Conservation (phyloP, 2,797 vertebrate genomes). For the Enoplosus armatus region DNA sequence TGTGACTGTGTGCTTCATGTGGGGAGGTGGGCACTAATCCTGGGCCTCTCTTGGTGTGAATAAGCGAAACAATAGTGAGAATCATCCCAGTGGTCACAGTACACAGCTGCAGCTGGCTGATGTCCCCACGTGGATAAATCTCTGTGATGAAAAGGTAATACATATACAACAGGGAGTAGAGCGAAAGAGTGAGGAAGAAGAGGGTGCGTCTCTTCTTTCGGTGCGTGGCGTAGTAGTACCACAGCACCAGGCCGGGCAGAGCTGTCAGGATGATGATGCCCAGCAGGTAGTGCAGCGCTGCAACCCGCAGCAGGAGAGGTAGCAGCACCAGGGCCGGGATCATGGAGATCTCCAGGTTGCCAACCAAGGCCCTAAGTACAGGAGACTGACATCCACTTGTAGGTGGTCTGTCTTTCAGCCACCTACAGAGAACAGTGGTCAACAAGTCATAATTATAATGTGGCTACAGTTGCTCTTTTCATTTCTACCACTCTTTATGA, state of each 20-base stretch:
- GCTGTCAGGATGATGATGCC: conserved; percentile 85
- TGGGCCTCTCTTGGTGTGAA: conserved; percentile 90
- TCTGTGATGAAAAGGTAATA: conserved; percentile 93
- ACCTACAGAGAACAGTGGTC: conserved; percentile 77
- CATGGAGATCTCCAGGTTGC: conserved; percentile 89
- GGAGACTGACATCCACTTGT: conserved; percentile 81
- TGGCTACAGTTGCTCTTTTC: not conserved
- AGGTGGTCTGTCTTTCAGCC: conserved; percentile 86
- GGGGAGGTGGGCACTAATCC: conserved; percentile 84
- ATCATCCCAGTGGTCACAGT: conserved; percentile 86
- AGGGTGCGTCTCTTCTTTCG: conserved; percentile 89
- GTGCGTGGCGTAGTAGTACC: conserved; percentile 96
- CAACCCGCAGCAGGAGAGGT: conserved; percentile 88
- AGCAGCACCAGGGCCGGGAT: conserved; percentile 90
- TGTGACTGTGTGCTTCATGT: conserved; percentile 14
- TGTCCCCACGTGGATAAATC: conserved; percentile 87
- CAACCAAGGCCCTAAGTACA: conserved; percentile 82
- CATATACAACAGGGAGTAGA: conserved; percentile 94
- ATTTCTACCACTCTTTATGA: too few species aligned
- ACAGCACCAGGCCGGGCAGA: conserved; percentile 89
- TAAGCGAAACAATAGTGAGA: conserved; percentile 86
- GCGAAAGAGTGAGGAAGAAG: conserved; percentile 92
- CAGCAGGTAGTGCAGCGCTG: conserved; percentile 90
- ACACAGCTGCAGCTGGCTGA: conserved; percentile 82
- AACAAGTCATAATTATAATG: not conserved